Percentiles rank a stretch among this genome's conserved stretches.
Evolutionary conservation across 2,113 vertebrate genomes (phyloP).

Genomic region (Propithecus coquereli): DNA sequence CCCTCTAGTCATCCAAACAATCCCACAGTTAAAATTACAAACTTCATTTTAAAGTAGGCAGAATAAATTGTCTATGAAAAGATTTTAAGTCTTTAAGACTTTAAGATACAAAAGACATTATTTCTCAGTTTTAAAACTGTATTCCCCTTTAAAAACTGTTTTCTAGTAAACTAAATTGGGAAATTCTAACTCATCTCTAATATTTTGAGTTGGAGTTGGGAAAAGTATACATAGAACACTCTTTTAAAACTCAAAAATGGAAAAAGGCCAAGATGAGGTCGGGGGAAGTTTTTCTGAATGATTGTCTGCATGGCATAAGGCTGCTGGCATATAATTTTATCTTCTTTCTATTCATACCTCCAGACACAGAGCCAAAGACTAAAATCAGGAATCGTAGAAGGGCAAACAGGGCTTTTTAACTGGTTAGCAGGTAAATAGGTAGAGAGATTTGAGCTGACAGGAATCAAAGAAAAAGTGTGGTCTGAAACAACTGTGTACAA

Average conservation of each 20-base stretch:
- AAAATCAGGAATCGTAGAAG: neutral
- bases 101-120: neutral
- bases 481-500: neutral
- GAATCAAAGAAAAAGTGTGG: neutral
- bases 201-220: neutral
- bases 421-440: neutral
- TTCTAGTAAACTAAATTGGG: neutral
- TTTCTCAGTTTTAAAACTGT: neutral
- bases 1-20: neutral
- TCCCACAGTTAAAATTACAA: neutral
- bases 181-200: conserved; percentile 7
- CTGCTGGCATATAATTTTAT: neutral
- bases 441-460: neutral
- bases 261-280: neutral
- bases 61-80: neutral
- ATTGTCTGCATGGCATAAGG: neutral
- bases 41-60: neutral
- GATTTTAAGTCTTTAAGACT: neutral
- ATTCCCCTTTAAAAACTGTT: neutral
- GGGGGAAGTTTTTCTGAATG: neutral
- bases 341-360: neutral
- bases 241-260: neutral
- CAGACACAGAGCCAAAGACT: neutral
- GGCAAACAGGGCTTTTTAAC: neutral
- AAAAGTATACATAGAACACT: neutral